A percentile compares a stretch with the other conserved stretches of the same genome.
Evolutionary conservation across 2,113 vertebrate genomes (phyloP).

Genomic region (Reinhardtius hippoglossoides): DNA sequence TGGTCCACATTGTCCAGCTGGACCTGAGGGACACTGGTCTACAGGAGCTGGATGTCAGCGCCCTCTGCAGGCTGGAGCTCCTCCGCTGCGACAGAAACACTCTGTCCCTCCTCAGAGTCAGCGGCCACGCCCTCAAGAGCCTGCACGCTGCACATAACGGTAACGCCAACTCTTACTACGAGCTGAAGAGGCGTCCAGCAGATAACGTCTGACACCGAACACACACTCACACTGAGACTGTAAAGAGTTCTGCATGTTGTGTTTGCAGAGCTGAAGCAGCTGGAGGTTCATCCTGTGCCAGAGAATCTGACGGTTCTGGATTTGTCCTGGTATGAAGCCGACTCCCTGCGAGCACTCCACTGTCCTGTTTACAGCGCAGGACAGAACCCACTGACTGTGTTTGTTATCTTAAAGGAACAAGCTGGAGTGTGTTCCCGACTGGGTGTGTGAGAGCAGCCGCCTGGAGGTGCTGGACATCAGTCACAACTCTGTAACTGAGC

Average conservation of each 20-base stretch:
- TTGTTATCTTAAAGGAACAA: conserved; percentile 84
- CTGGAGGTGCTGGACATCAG: conserved; percentile 93
- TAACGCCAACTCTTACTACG: conserved; percentile 50
- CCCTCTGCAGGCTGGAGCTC: conserved; percentile 90
- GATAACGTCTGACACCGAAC: background rate
- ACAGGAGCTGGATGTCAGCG: conserved; percentile 85
- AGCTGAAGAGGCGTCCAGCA: background rate
- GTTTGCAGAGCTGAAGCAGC: conserved; percentile 86
- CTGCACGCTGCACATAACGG: conserved; percentile 93
- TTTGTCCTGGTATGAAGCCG: conserved; percentile 89
- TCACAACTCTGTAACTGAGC: conserved; percentile 90
- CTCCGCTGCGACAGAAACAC: conserved; percentile 95
- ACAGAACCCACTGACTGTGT: background rate
- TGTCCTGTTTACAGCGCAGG: conserved; percentile 12
- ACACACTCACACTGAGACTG: background rate
- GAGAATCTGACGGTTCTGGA: conserved; percentile 90
- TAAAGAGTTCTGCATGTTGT: conserved; percentile 3
- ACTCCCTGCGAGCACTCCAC: background rate
- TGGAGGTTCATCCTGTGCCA: conserved; percentile 92
- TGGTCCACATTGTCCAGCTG: conserved; percentile 90
- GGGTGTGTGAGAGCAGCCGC: conserved; percentile 90
- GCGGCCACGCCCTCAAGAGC: conserved; percentile 88
- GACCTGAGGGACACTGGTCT: conserved; percentile 93
- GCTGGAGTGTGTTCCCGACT: conserved; percentile 88
- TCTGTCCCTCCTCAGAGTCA: conserved; percentile 85